Percentiles rank a stretch among this genome's conserved stretches.
phyloP scores from a whole-genome alignment of 2,797 vertebrate species.

The Diceros bicornis region DNA sequence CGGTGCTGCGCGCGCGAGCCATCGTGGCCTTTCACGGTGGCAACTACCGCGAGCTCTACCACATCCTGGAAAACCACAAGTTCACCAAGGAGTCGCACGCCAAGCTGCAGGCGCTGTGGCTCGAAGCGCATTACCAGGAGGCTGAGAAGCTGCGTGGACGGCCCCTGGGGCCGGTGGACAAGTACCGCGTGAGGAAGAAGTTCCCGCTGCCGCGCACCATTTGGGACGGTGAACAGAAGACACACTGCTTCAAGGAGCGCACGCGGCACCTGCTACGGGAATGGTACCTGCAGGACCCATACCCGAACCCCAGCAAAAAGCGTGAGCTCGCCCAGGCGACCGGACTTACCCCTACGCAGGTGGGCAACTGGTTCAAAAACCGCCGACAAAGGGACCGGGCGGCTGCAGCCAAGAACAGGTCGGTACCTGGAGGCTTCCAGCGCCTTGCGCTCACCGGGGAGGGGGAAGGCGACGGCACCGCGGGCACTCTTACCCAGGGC shows the following conservation, averaged over 20 bases:
- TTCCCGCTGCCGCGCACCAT: slow-evolving; percentile 99
- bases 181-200: slow-evolving; percentile 99
- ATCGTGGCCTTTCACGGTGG: slow-evolving; percentile 99
- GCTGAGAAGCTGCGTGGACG: slow-evolving; percentile 98
- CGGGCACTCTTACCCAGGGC: neutral
- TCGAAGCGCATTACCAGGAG: slow-evolving; percentile 99
- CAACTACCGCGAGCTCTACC: slow-evolving; percentile 99
- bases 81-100: slow-evolving; percentile 99
- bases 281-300: slow-evolving; percentile 99
- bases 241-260: slow-evolving; percentile 99
- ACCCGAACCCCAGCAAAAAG: slow-evolving; percentile 99
- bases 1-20: slow-evolving; percentile 96
- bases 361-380: slow-evolving; percentile 99
- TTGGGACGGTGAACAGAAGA: slow-evolving; percentile 99
- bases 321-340: slow-evolving; percentile 99
- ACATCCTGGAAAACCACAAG: slow-evolving; percentile 99
- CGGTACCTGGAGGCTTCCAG: slow-evolving; percentile 79
- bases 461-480: neutral
- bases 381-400: slow-evolving; percentile 99
- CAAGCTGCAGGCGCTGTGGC: slow-evolving; percentile 99
- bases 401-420: slow-evolving; percentile 99
- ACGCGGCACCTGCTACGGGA: slow-evolving; percentile 98
- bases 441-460: neutral
- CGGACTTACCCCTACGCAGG: slow-evolving; percentile 99
- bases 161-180: slow-evolving; percentile 99